Evolutionary conservation across 35 echinoderm and acorn worm genomes (phyloP).

Genomic region (Acanthaster planci): DNA sequence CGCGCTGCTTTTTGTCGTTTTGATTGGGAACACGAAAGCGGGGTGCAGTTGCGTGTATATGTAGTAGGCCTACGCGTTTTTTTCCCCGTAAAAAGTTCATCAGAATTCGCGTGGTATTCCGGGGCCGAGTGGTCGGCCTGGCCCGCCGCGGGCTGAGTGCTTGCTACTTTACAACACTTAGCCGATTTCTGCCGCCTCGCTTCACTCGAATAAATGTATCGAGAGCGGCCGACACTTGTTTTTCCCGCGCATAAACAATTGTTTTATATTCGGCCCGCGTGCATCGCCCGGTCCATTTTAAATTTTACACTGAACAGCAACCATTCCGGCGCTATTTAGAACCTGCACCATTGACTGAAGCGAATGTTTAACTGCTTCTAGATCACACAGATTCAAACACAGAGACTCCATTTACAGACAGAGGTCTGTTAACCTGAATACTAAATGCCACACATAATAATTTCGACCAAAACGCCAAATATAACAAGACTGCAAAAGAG

Average conservation of each 20-base stretch:
- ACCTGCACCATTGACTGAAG: no score
- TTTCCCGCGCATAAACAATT: conserved; percentile 1
- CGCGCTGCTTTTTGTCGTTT: not conserved
- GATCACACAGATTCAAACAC: no score
- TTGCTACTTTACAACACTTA: conserved; percentile 18
- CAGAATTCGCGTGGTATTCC: conserved; percentile 12
- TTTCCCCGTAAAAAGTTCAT: not conserved
- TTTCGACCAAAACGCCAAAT: no score
- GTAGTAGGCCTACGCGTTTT: not conserved
- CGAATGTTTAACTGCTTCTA: no score
- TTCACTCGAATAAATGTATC: conserved; percentile 29
- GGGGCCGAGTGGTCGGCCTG: not conserved
- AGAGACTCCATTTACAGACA: no score
- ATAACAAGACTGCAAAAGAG: no score
- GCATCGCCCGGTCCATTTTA: not conserved
- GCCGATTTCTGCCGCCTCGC: not conserved
- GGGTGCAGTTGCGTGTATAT: not conserved
- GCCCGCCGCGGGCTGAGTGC: not conserved
- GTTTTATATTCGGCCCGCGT: not conserved
- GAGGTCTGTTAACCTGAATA: no score
- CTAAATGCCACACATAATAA: no score
- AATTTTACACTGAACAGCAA: not conserved
- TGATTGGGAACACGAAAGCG: not conserved
- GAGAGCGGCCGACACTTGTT: conserved; percentile 7
- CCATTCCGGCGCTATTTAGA: no score